These are phyloP conservation scores for Ariopsis seemanni DNA, from an alignment of 2,113 vertebrate species.

Conservation along the genomic window DNA sequence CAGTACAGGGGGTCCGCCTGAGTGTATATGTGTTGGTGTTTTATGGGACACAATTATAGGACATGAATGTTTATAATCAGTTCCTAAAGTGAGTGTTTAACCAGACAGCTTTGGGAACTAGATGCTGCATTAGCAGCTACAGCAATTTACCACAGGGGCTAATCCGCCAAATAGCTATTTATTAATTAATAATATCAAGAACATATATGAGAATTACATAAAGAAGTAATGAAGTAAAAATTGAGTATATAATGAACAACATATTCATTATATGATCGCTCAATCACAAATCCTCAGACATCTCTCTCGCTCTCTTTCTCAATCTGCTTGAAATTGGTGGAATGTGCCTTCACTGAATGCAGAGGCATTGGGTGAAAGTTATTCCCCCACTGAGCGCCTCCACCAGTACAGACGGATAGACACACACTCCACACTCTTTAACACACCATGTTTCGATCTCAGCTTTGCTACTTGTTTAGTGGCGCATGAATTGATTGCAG, in stretches of 20 bases:
- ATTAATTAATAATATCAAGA: neutral
- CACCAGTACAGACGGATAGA: slow-evolving; percentile 31
- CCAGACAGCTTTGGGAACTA: neutral
- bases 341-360: slow-evolving; percentile 41
- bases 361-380: slow-evolving; percentile 39
- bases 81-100: slow-evolving; percentile 1
- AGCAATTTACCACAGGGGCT: neutral
- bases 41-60: slow-evolving; percentile 27
- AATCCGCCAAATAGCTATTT: neutral
- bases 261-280: neutral
- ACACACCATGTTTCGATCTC: slow-evolving; percentile 54
- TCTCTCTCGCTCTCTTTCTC: neutral
- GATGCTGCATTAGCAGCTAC: neutral
- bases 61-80: slow-evolving; percentile 49
- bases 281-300: slow-evolving; percentile 9
- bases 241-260: too few species aligned
- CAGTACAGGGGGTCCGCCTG: neutral
- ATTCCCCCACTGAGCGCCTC: slow-evolving; percentile 39
- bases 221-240: neutral
- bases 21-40: slow-evolving; percentile 11
- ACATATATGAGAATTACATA: neutral
- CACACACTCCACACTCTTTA: slow-evolving; percentile 16
- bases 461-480: slow-evolving; percentile 61
- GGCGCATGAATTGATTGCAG: slow-evolving; percentile 68
- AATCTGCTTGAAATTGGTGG: slow-evolving; percentile 42